Conservation (phyloP, 2,113 vertebrate species). For the Chionodraco myersi region DNA sequence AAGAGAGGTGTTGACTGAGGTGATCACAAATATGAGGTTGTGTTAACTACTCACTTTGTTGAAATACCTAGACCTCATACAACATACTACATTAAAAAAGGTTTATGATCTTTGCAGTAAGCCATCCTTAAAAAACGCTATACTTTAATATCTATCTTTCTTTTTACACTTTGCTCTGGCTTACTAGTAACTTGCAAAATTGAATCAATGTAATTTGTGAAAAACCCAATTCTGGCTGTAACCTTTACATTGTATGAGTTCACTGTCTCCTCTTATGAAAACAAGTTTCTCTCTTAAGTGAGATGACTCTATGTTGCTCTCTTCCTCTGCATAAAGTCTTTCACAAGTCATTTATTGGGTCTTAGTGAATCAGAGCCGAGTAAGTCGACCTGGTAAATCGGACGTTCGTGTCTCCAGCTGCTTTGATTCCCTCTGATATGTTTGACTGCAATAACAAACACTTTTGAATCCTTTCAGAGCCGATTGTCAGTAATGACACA, state of each 20-base stretch:
- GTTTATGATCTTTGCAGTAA: background rate
- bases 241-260: background rate
- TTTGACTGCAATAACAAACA: slow-evolving; percentile 72
- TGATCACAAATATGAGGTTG: background rate
- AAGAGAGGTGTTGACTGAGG: slow-evolving; percentile 4
- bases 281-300: background rate
- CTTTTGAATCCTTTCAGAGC: slow-evolving; percentile 48
- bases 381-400: slow-evolving; percentile 49
- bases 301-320: slow-evolving; percentile 28
- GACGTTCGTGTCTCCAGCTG: slow-evolving; percentile 49
- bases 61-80: background rate
- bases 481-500: slow-evolving; percentile 62
- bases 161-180: background rate
- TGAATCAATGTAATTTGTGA: background rate
- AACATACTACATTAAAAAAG: background rate
- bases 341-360: slow-evolving; percentile 44
- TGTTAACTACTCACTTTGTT: background rate
- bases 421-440: slow-evolving; percentile 42
- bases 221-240: background rate
- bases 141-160: background rate
- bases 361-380: slow-evolving; percentile 50
- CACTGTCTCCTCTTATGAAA: background rate
- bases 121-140: background rate
- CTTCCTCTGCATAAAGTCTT: slow-evolving; percentile 21
- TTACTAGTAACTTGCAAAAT: background rate